Conservation (phyloP, 2,113 vertebrate genomes). For the Entelurus aequoreus region DNA sequence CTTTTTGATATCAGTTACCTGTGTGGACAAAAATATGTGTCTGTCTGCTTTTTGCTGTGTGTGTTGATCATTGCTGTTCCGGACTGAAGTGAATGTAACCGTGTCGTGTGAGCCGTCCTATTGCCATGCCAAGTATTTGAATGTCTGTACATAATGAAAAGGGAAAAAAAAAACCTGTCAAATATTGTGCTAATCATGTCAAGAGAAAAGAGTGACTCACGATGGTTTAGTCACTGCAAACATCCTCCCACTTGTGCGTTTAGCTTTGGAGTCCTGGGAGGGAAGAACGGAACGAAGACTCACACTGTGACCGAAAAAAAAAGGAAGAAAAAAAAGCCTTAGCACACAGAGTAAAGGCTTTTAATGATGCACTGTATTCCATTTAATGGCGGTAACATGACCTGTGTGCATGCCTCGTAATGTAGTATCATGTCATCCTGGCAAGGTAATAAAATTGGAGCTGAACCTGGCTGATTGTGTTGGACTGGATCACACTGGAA, state of each 20-base stretch:
- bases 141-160: slow-evolving; percentile 71
- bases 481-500: slow-evolving; percentile 9
- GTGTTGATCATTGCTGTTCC: slow-evolving; percentile 55
- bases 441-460: slow-evolving; percentile 68
- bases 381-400: slow-evolving; percentile 66
- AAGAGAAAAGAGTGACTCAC: slow-evolving; percentile 35
- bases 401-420: slow-evolving; percentile 91
- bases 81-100: slow-evolving; percentile 73
- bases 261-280: slow-evolving; percentile 71
- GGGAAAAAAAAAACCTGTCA: slow-evolving; percentile 58
- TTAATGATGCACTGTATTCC: slow-evolving; percentile 70
- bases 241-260: slow-evolving; percentile 64
- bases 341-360: slow-evolving; percentile 70
- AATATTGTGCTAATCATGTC: slow-evolving; percentile 68
- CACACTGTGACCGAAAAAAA: slow-evolving; percentile 81
- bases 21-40: slow-evolving; percentile 41
- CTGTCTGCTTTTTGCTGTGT: slow-evolving; percentile 50
- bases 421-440: slow-evolving; percentile 76
- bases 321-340: slow-evolving; percentile 72
- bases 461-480: slow-evolving; percentile 40
- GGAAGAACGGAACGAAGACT: slow-evolving; percentile 56
- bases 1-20: slow-evolving; percentile 51
- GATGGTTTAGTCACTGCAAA: slow-evolving; percentile 69
- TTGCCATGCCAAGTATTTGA: slow-evolving; percentile 79
- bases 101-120: slow-evolving; percentile 70